Conservation (phyloP, 2,797 vertebrate genomes). For the Lacerta agilis region DNA sequence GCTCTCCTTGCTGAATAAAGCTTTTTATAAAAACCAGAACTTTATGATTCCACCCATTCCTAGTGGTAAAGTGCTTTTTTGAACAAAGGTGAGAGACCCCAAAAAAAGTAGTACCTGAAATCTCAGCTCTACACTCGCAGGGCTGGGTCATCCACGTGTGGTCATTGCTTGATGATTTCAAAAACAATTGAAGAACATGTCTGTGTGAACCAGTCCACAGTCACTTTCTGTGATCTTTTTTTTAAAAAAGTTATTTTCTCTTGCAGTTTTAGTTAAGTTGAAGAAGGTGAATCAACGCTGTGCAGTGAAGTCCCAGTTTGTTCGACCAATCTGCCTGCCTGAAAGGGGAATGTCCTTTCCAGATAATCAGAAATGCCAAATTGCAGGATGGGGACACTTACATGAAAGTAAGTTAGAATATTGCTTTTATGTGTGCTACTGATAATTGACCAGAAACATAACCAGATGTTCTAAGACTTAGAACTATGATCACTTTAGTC, state of each 20-base stretch:
- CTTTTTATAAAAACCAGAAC: neutral
- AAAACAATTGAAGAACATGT: neutral
- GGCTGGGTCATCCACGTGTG: neutral
- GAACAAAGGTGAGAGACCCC: neutral
- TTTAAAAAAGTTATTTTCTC: neutral
- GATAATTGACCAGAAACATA: neutral
- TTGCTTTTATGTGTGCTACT: neutral
- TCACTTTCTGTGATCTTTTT: neutral
- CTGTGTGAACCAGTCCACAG: neutral
- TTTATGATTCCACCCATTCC: neutral
- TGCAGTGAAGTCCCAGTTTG: slow-evolving; percentile 85
- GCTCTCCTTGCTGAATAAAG: neutral
- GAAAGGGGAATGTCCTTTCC: slow-evolving; percentile 80
- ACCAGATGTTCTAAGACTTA: neutral
- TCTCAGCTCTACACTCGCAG: neutral
- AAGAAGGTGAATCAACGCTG: slow-evolving; percentile 88
- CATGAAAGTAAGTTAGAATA: slow-evolving; percentile 84
- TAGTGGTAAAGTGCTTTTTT: neutral
- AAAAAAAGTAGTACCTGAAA: neutral
- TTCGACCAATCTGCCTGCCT: slow-evolving; percentile 92
- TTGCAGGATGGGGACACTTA: slow-evolving; percentile 92
- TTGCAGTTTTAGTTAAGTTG: slow-evolving; percentile 89
- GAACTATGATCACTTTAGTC: too few species aligned
- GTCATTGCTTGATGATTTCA: neutral
- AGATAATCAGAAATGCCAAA: slow-evolving; percentile 83